A percentile compares a stretch with the other conserved stretches of the same genome.
phyloP scores from a whole-genome alignment of 2,113 vertebrate species.

The Takifugu flavidus region DNA sequence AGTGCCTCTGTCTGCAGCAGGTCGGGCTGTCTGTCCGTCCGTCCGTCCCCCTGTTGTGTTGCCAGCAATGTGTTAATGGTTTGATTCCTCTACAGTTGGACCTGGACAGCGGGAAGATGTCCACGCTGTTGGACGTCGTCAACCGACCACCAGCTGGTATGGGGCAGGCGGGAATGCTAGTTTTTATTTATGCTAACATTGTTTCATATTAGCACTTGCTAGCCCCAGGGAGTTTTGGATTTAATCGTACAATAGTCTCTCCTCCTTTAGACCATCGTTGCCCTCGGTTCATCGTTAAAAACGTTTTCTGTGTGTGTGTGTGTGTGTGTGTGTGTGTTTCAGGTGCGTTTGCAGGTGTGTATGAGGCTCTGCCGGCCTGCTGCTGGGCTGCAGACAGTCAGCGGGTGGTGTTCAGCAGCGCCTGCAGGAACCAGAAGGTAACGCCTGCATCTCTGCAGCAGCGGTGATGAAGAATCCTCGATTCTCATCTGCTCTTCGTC shows the following conservation, averaged over 20 bases:
- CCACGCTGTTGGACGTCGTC: slow-evolving; percentile 72
- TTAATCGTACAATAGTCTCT: too few species aligned
- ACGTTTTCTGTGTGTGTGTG: too few species aligned
- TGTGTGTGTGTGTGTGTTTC: neutral
- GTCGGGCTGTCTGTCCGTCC: slow-evolving; percentile 39
- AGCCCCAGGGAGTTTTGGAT: too few species aligned
- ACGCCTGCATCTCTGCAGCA: neutral
- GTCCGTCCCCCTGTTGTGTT: neutral
- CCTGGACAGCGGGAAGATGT: slow-evolving; percentile 55
- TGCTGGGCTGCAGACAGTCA: slow-evolving; percentile 82
- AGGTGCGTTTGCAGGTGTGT: slow-evolving; percentile 77
- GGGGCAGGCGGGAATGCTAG: slow-evolving; percentile 2
- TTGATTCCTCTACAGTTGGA: slow-evolving; percentile 63
- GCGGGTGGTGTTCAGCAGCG: slow-evolving; percentile 74
- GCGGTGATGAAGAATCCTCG: too few species aligned
- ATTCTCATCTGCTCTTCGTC: neutral
- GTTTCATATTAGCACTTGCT: neutral
- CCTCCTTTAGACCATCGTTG: too few species aligned
- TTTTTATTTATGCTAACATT: neutral
- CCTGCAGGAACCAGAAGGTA: slow-evolving; percentile 76
- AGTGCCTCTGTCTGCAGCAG: slow-evolving; percentile 74
- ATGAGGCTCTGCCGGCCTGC: slow-evolving; percentile 60
- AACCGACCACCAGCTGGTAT: slow-evolving; percentile 64
- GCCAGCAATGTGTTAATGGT: slow-evolving; percentile 9
- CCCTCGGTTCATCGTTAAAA: too few species aligned